These are phyloP conservation scores for Miichthys miiuy DNA, from an alignment of 2,797 vertebrate species.

Conservation along the genomic window DNA sequence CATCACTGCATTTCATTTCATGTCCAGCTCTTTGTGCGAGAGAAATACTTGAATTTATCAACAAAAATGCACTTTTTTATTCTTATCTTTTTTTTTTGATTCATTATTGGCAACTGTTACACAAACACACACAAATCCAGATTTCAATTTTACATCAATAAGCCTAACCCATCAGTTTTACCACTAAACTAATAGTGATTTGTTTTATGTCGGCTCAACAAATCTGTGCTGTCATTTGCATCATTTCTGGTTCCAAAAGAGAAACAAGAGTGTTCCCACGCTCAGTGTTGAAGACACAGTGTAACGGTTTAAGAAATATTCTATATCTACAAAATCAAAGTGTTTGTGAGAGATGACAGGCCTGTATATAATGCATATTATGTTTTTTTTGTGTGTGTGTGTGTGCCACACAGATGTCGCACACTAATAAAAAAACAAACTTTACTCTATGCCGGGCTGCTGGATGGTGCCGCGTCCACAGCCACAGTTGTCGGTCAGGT, in stretches of 20 bases:
- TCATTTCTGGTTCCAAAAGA: too few species aligned
- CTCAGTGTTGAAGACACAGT: constrained; percentile 21
- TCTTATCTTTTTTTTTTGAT: not conserved
- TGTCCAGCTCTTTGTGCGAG: not conserved
- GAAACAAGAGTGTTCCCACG: constrained; percentile 39
- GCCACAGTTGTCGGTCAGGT: constrained; percentile 74
- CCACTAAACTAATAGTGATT: not conserved
- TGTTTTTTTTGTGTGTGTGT: not conserved
- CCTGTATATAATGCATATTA: constrained; percentile 1
- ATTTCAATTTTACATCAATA: not conserved
- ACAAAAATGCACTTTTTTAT: not conserved
- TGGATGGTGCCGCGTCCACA: constrained; percentile 54
- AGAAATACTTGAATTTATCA: constrained; percentile 1
- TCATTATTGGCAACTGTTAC: not conserved
- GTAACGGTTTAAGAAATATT: constrained; percentile 23
- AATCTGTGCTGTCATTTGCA: too few species aligned
- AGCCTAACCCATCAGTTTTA: too few species aligned
- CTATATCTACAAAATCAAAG: constrained; percentile 2
- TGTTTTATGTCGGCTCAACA: not conserved
- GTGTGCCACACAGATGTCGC: constrained; percentile 7
- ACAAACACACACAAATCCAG: not conserved
- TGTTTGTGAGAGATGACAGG: constrained; percentile 14
- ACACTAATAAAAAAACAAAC: constrained; percentile 13
- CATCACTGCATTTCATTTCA: constrained; percentile 13
- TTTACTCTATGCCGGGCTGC: constrained; percentile 53